Base-by-base conservation (phyloP, 2,888 invertebrate genomes). In the Callyntrura guangdongensis region DNA sequence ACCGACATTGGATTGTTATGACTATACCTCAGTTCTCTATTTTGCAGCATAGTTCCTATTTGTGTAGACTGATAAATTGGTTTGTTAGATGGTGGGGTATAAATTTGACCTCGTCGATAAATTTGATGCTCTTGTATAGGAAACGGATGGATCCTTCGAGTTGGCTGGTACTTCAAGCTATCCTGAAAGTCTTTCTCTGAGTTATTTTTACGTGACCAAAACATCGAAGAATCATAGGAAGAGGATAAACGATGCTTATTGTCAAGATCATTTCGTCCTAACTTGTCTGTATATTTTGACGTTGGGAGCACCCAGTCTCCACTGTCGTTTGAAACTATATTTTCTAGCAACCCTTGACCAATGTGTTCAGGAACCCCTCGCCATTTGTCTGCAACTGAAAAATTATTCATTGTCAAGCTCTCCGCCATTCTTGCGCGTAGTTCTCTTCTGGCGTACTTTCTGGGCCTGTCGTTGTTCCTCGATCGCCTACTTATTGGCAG, bases 401-500 rank as follows among this genome's bases (percentile, higher is more conserved):
- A 81, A 12, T 74, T 74, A 20, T 67, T 89, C 47, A 84, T 67
- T 67, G 84, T 89, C 4, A 89, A 27, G 20, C 89, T 89, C 64
- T 89, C 89, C 0, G 89, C 89, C 89, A 89, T 89, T 64, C 89
- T 89, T 14, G 89, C 89, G 9, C 89, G 61, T 14, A 89, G 25
- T 36, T 89, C 84, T 11, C 89, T 61, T 11, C 89, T 61, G 0
- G 89, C 89, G 17, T 89, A 79, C 25, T 89, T 89, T 27, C 27
- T 84, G 0, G 67, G 20, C 22, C 72, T 82, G 12, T 83, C 79
- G 25, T 22, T 85, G 17, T 86, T 45, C 25, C 59, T 20, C 11
- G 49, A 77, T 3, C 84, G 22, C 47, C 61, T 74, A 14, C 20
- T 64, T 12, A 64, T 45, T 12, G 27, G 8, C 5, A 53, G 0